These are phyloP conservation scores for Ennomos erosarius DNA, from an alignment of 2,888 invertebrate species.

Conservation along the genomic window DNA sequence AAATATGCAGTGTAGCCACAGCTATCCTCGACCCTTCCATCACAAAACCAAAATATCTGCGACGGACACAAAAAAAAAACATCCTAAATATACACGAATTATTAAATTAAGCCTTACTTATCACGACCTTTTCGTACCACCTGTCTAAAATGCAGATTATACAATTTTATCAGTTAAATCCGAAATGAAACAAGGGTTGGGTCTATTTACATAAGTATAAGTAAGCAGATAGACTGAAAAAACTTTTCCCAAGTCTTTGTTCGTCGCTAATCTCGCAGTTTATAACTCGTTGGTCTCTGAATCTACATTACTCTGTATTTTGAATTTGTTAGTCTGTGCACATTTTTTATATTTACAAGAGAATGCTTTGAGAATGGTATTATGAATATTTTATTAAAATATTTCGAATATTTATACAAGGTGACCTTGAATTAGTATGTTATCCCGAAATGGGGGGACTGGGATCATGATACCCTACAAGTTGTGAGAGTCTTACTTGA, in stretches of 20 bases:
- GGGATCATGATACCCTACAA: no score
- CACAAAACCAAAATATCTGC: not conserved
- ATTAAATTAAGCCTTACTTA: constrained; percentile 20
- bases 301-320: constrained; percentile 20
- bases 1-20: no score
- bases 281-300: constrained; percentile 17
- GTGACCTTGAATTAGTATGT: no score
- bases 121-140: constrained; percentile 15
- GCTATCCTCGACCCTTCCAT: no score
- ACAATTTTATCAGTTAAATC: constrained; percentile 20
- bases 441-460: no score
- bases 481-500: no score
- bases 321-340: not conserved
- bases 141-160: constrained; percentile 16
- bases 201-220: constrained; percentile 41
- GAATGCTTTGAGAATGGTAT: no score
- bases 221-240: constrained; percentile 39
- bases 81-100: constrained; percentile 10
- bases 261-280: constrained; percentile 36
- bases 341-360: no score
- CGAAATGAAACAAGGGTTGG: constrained; percentile 20
- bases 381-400: no score
- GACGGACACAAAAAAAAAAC: constrained; percentile 1
- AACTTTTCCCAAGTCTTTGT: constrained; percentile 34
- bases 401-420: no score